These are phyloP conservation scores for Coluber constrictor DNA, from an alignment of 2,797 vertebrate genomes.

Conservation along the genomic window DNA sequence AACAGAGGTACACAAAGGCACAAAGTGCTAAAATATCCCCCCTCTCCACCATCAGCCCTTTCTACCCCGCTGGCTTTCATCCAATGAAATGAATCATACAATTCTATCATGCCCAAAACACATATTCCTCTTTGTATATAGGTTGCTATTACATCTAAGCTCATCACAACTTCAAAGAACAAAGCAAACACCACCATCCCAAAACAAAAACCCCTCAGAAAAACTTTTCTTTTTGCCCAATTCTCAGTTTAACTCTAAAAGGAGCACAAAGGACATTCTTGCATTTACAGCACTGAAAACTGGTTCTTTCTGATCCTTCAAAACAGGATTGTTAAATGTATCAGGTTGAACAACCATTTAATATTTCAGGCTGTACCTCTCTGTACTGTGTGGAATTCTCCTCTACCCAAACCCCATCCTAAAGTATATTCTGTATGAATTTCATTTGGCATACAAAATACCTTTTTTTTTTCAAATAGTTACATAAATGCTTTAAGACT, in stretches of 20 bases:
- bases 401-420: background rate
- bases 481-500: background rate
- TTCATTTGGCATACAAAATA: background rate
- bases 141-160: background rate
- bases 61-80: background rate
- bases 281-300: background rate
- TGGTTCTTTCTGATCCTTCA: background rate
- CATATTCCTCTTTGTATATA: background rate
- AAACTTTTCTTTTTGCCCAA: background rate
- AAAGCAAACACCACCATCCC: background rate
- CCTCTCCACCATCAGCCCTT: background rate
- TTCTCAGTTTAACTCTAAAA: background rate
- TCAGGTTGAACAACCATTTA: background rate
- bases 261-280: background rate
- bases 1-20: background rate
- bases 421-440: too few relatives aligned
- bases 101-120: background rate
- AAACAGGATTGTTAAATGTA: background rate
- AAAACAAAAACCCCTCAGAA: background rate
- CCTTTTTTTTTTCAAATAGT: background rate
- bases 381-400: background rate
- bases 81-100: background rate
- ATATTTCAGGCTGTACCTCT: constrained; percentile 15
- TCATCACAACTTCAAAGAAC: background rate
- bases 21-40: background rate